Evolutionary conservation across 2,888 invertebrate genomes (phyloP).

Genomic region (Melanotus villosus): DNA sequence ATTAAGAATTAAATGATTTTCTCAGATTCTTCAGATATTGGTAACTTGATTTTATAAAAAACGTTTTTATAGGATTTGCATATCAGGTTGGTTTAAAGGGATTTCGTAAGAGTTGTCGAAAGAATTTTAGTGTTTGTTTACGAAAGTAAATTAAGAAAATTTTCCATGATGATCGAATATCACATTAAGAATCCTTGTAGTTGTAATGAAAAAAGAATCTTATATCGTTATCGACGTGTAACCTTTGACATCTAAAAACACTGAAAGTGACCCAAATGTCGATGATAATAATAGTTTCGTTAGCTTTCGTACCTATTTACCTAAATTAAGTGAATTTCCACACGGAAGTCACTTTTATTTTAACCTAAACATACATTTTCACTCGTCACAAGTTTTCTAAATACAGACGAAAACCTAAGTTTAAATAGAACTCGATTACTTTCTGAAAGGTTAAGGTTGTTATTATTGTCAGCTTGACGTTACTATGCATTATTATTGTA

Average conservation of each 20-base stretch:
- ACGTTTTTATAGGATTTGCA: no score
- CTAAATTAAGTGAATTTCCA: not conserved
- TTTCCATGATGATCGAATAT: not conserved
- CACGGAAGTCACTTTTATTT: not conserved
- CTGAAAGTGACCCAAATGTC: not conserved
- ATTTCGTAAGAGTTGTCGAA: no score
- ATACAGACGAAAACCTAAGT: not conserved
- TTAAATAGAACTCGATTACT: conserved; percentile 6
- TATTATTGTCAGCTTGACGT: conserved; percentile 24
- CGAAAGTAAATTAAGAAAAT: no score
- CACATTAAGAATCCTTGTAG: no score
- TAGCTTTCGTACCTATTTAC: not conserved
- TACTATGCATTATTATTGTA: not conserved
- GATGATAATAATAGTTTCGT: not conserved
- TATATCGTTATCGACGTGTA: not conserved
- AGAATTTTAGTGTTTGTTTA: no score
- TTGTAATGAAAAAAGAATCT: not conserved
- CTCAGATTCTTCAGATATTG: no score
- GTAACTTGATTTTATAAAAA: no score
- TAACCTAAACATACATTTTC: not conserved
- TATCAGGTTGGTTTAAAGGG: no score
- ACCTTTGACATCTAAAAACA: conserved; percentile 3
- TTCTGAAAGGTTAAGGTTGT: conserved; percentile 30
- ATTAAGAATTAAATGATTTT: no score
- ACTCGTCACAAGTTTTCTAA: not conserved